Evolutionary conservation across 2,113 vertebrate genomes (phyloP), one percentile per base, ranked within the genome.

Genomic region (Oxyura jamaicensis): DNA sequence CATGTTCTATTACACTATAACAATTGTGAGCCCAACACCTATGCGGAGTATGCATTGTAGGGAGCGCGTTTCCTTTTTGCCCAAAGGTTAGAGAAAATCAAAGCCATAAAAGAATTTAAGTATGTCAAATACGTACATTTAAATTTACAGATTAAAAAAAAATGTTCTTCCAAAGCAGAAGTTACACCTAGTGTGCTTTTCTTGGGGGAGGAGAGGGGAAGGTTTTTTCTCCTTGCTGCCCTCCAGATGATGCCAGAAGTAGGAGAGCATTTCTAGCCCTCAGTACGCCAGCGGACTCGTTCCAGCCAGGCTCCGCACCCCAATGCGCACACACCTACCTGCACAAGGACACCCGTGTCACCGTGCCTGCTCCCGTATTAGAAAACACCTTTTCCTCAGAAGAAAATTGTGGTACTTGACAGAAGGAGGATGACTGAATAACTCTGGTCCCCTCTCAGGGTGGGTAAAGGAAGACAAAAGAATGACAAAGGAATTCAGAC

Each of bases 151-250:
- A 35, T 29, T 79, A 8, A 44, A 44, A 48, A 29, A 35, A 69
- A 35, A 25, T 26, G 15, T n/a, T 23, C 44, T 69, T 69, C 35
- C 23, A 4, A 52, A 56, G 31, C 7, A 73, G 28, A 71, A 82
- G 60, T 3, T 29, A n/a, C 48, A 22, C 12, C 63, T 44, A 39
- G 56, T 28, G 58, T 17, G 33, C 36, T 69, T 44, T 83, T 44
- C 28, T 0, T 1, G 17, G 13, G 33, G 4, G 15, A 4, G 7
- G 8, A 3, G 31, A 7, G 15, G 5, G 14, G 26, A 75, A 63
- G 22, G 11, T 23, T 52, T 69, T 80, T n/a, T 75, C 63, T 75
- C 68, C 20, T 15, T 55, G 22, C 35, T 52, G 23, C 13, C 65
- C 18, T 56, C 39, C 58, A 66, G 72, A 59, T 28, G 4, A 74